Conservation (phyloP, 2,888 invertebrate genomes). For the Apamea monoglypha region DNA sequence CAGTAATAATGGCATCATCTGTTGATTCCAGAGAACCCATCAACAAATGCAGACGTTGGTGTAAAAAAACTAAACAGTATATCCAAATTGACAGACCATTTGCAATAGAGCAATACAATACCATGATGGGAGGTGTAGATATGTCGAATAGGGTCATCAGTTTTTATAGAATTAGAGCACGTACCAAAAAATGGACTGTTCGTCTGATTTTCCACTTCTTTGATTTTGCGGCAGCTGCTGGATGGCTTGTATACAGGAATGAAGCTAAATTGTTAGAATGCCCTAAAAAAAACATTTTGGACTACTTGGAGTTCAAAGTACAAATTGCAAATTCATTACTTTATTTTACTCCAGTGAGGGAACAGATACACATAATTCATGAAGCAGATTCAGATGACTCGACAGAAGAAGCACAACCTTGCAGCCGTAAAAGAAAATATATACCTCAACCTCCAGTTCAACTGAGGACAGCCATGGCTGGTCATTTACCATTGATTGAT, state of each 20-base stretch:
- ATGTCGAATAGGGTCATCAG: constrained; percentile 9
- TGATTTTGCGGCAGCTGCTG: constrained; percentile 10
- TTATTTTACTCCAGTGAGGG: not conserved
- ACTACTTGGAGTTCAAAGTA: constrained; percentile 4
- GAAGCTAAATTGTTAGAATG: not conserved
- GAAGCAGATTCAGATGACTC: not conserved
- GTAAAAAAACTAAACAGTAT: constrained; percentile 10
- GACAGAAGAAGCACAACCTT: not conserved
- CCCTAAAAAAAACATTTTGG: not conserved
- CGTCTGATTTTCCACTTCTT: constrained; percentile 1
- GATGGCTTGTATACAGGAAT: constrained; percentile 9
- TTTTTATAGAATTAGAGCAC: constrained; percentile 15
- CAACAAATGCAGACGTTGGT: constrained; percentile 22
- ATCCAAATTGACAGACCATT: constrained; percentile 18
- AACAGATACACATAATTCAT: constrained; percentile 6
- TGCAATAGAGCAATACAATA: constrained; percentile 9
- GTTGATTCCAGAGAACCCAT: constrained; percentile 5
- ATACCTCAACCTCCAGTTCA: constrained; percentile 11
- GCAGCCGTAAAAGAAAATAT: constrained; percentile 21
- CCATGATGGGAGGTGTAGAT: constrained; percentile 6
- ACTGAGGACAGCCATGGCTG: constrained; percentile 1
- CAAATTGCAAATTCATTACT: constrained; percentile 6
- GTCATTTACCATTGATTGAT: constrained; percentile 10
- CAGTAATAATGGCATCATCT: constrained; percentile 24
- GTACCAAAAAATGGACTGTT: constrained; percentile 10